phyloP scores from a whole-genome alignment of 53 echinoderm and acorn worm species.

The Patiria pectinifera region DNA sequence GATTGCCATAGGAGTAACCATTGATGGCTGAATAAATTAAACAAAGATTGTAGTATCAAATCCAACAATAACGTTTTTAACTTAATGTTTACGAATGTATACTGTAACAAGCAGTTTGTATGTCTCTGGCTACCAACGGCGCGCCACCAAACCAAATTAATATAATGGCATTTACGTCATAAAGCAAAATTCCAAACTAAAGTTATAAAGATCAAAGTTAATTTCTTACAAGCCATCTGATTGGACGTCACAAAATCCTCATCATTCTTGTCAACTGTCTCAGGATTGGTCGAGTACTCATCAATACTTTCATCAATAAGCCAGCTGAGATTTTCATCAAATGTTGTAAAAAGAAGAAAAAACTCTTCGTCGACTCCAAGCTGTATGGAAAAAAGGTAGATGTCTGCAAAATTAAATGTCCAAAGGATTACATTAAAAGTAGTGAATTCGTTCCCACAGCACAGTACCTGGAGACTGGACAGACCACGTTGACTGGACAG shows the following conservation, averaged over 20 bases:
- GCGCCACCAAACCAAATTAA: no score
- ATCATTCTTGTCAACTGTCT: constrained; percentile 41
- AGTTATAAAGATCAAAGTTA: background rate
- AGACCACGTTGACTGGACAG: no score
- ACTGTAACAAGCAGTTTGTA: no score
- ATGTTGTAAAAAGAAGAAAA: constrained; percentile 69
- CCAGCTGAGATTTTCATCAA: constrained; percentile 95
- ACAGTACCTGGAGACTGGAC: no score
- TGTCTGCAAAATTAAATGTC: background rate
- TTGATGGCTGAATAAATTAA: constrained; percentile 70
- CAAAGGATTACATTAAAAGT: no score
- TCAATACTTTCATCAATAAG: constrained; percentile 76
- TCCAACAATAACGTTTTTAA: no score
- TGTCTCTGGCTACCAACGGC: no score
- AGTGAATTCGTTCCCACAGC: no score
- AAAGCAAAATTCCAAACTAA: no score
- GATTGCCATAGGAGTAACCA: constrained; percentile 76
- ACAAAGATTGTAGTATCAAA: background rate
- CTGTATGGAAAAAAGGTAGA: background rate
- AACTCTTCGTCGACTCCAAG: constrained; percentile 70
- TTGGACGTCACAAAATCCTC: constrained; percentile 47
- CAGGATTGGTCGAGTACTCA: constrained; percentile 39
- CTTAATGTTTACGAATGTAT: no score
- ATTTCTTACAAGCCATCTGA: constrained; percentile 42
- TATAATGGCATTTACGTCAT: no score